Evolutionary conservation across 2,113 vertebrate genomes (phyloP).

Genomic region (Meleagris gallopavo): DNA sequence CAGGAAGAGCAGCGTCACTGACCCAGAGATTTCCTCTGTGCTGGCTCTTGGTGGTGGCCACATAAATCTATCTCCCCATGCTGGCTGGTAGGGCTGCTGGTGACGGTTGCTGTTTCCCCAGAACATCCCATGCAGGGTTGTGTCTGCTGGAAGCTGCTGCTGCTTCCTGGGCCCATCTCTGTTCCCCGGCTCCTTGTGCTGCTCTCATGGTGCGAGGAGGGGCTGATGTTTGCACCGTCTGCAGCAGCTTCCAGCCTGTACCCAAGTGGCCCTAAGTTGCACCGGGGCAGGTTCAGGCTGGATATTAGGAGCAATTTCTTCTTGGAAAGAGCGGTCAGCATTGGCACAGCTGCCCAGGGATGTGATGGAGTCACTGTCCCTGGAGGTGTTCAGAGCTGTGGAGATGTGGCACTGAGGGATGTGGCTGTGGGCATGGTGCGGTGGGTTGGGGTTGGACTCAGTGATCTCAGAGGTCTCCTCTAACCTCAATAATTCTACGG

Average conservation of each 20-base stretch:
- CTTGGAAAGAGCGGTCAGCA: too few species aligned
- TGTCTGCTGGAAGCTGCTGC: not conserved
- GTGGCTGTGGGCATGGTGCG: too few species aligned
- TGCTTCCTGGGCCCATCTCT: fast-evolving
- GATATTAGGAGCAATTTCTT: too few species aligned
- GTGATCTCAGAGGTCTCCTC: too few species aligned
- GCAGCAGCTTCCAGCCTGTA: not conserved
- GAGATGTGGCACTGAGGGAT: too few species aligned
- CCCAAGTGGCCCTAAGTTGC: not conserved
- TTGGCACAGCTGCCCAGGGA: too few species aligned
- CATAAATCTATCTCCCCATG: too few species aligned
- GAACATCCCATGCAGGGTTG: fast-evolving
- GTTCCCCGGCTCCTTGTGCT: not conserved
- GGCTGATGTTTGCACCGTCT: not conserved
- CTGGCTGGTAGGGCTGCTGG: not conserved
- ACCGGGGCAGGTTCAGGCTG: too few species aligned
- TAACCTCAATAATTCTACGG: too few species aligned
- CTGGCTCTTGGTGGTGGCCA: not conserved
- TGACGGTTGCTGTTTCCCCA: not conserved
- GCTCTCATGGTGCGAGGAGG: fast-evolving
- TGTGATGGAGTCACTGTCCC: too few species aligned
- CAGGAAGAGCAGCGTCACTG: not conserved
- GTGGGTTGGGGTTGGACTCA: too few species aligned
- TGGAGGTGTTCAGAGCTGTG: too few species aligned
- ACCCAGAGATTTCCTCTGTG: not conserved